phyloP scores from a whole-genome alignment of 2,888 invertebrate genomes.

The Sarcophaga subvicina region DNA sequence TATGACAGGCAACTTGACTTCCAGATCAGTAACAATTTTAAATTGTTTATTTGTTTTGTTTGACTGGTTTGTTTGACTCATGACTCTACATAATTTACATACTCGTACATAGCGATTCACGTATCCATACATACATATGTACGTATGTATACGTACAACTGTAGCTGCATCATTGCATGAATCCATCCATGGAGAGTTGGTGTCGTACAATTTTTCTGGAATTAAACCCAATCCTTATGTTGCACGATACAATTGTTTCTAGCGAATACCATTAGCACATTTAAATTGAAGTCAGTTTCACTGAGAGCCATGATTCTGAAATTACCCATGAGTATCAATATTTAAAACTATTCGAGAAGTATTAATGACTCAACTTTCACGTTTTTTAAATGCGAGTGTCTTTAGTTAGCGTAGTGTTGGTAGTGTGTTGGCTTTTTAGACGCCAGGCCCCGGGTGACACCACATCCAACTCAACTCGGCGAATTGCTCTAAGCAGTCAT shows the following conservation, averaged over 20 bases:
- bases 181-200: not conserved
- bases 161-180: not conserved
- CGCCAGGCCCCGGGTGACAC: too few species aligned
- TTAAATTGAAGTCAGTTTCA: too few species aligned
- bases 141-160: not conserved
- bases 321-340: too few species aligned
- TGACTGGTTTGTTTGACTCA: constrained; percentile 70
- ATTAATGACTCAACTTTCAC: too few species aligned
- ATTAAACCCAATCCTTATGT: not conserved
- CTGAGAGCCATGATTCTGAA: too few species aligned
- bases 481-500: too few species aligned
- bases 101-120: not conserved
- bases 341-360: too few species aligned
- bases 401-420: too few species aligned
- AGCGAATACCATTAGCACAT: too few species aligned
- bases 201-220: not conserved
- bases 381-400: too few species aligned
- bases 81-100: constrained; percentile 57
- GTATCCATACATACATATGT: constrained; percentile 25
- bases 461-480: too few species aligned
- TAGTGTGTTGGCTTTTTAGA: too few species aligned
- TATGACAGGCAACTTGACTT: constrained; percentile 81
- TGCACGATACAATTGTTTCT: not conserved
- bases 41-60: constrained; percentile 73
- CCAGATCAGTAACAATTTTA: constrained; percentile 78